Percentiles rank a stretch among this genome's conserved stretches.
These are phyloP conservation scores for Aeoliscus strigatus DNA, from an alignment of 2,797 vertebrate genomes.

Conservation along the genomic window DNA sequence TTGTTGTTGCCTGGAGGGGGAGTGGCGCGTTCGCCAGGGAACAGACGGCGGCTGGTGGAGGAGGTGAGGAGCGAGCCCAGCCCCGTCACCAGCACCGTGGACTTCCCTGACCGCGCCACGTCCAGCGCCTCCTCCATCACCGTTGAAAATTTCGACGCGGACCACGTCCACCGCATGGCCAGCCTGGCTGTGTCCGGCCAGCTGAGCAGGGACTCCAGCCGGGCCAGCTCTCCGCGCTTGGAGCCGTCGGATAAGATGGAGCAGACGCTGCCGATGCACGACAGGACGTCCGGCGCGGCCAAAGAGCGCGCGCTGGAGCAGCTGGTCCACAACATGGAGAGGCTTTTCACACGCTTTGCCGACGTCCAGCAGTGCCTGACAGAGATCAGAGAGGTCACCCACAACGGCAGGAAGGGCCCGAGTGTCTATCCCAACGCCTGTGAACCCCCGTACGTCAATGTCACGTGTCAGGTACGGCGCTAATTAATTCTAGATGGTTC, in stretches of 20 bases:
- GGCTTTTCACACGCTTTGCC: conserved; percentile 73
- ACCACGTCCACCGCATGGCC: conserved; percentile 63
- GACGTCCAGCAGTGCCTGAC: conserved; percentile 80
- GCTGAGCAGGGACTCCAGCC: conserved; percentile 69
- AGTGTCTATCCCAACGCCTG: conserved; percentile 74
- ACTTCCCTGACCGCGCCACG: conserved; percentile 73
- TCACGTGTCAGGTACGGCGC: conserved; percentile 88
- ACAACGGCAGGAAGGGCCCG: conserved; percentile 70
- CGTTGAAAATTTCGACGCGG: conserved; percentile 68
- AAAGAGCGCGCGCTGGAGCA: conserved; percentile 51
- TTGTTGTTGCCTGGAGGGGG: conserved; percentile 77
- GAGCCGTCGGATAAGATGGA: conserved; percentile 50
- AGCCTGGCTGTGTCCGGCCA: conserved; percentile 57
- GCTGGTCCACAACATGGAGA: conserved; percentile 76
- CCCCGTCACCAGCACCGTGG: conserved; percentile 71
- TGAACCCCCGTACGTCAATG: conserved; percentile 82
- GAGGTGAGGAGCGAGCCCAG: conserved; percentile 81
- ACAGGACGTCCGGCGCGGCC: conserved; percentile 4
- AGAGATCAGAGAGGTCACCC: conserved; percentile 78
- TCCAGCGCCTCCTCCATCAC: conserved; percentile 67
- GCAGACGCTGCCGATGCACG: conserved; percentile 43
- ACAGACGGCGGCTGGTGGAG: conserved; percentile 78
- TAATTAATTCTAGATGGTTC: not conserved
- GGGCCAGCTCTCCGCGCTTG: conserved; percentile 67
- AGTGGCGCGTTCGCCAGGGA: conserved; percentile 64